Percentiles rank a stretch among this genome's conserved stretches.
Conservation (phyloP, 2,888 invertebrate species). For the Patella pellucida region DNA sequence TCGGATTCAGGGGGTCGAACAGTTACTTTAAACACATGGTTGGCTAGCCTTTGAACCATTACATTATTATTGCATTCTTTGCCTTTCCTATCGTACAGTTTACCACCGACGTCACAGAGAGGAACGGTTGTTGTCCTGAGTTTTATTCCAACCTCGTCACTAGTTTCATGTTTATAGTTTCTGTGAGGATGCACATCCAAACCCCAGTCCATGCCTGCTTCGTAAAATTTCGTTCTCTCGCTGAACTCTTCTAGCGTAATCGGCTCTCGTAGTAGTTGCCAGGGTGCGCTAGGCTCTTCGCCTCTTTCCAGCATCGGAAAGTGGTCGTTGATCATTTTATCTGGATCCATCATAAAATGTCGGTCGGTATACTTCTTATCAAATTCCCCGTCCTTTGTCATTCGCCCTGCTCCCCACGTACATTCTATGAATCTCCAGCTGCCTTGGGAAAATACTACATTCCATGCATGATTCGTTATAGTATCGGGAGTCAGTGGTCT, state of each 20-base stretch:
- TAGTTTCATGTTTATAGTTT: slow-evolving; percentile 35
- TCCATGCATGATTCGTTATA: slow-evolving; percentile 48
- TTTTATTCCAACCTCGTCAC: slow-evolving; percentile 35
- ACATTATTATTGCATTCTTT: not conserved
- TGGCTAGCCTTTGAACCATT: slow-evolving; percentile 19
- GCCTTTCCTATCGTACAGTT: not conserved
- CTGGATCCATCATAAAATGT: slow-evolving; percentile 47
- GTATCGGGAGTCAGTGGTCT: slow-evolving; percentile 30
- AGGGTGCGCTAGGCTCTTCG: slow-evolving; percentile 39
- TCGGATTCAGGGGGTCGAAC: slow-evolving; percentile 42
- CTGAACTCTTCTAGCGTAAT: slow-evolving; percentile 42
- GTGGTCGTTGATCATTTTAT: slow-evolving; percentile 43
- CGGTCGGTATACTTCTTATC: slow-evolving; percentile 38
- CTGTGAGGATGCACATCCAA: slow-evolving; percentile 39
- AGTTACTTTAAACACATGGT: slow-evolving; percentile 35
- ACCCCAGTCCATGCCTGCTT: slow-evolving; percentile 39
- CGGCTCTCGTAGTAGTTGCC: slow-evolving; percentile 40
- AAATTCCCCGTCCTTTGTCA: slow-evolving; percentile 33
- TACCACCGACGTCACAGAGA: not conserved
- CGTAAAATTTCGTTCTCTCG: slow-evolving; percentile 39
- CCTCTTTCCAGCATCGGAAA: slow-evolving; percentile 41
- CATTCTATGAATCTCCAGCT: slow-evolving; percentile 50
- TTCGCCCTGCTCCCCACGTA: slow-evolving; percentile 47
- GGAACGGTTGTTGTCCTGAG: slow-evolving; percentile 13
- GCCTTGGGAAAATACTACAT: slow-evolving; percentile 40